Evolutionary conservation across 2,888 invertebrate species (phyloP), one percentile per base, ranked within the genome.

Genomic region (Baccha elongata): DNA sequence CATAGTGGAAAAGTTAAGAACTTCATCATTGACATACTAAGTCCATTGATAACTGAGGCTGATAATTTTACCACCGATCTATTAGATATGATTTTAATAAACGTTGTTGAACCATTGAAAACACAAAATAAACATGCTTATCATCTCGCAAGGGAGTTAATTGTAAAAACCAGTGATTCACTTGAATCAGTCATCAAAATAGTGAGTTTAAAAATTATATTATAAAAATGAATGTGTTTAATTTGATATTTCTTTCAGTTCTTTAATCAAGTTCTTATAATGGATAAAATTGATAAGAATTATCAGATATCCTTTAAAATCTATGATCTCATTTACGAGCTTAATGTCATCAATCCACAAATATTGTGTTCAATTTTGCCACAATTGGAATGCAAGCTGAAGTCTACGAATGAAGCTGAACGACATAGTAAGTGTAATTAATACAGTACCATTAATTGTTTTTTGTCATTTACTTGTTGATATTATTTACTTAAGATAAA

Each of bases 1-100:
- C 99, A 99, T 91, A 98, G 98, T 8, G 94, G 95, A 11, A 97
- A 98, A 92, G 98, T 99, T 53, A 98, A 98, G 89, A 97, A 96
- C 84, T 98, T 99, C 90, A 98, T 99, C 96, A 92, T 99, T 87
- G 99, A 99, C 90, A 97, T 99, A 64, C 93, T 99, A 85, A 96
- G 96, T 87, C 98, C 99, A 0, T 92, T 99, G 44, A 97, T 99
- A 87, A 96, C 97, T 19, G 99, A 99, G 91, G 97, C 98, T 6
- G 99, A 99, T 90, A 95, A 96, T 86, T 97, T 99, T 55, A 97
- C 98, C 86, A 97, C 97, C 89, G 98, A 98, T 90, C 93, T 99
- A 8, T 92, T 99, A 74, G 98, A 99, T 91, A 96, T 98, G 84
- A 97, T 99, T 87, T 93, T 99, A 67, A 94, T 96, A 87, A 98